These are phyloP conservation scores for Spatula clypeata DNA, from an alignment of 2,797 vertebrate species.

Conservation along the genomic window DNA sequence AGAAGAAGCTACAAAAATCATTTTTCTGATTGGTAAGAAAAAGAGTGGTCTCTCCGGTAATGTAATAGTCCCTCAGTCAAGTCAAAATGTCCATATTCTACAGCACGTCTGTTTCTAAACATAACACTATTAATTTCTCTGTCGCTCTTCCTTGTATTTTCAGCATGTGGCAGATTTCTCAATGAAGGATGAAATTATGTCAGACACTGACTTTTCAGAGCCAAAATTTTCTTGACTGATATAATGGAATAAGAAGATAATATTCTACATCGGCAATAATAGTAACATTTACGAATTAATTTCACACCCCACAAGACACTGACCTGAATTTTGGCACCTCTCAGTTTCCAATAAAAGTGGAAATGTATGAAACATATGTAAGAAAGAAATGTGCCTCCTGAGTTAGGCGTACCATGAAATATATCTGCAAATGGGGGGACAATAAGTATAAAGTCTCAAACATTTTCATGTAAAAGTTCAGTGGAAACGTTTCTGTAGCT, in stretches of 20 bases:
- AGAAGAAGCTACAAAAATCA: background rate
- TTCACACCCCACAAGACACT: background rate
- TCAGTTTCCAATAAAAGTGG: background rate
- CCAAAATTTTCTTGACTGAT: slow-evolving; percentile 11
- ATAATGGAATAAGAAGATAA: background rate
- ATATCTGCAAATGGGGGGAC: background rate
- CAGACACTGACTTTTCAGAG: slow-evolving; percentile 16
- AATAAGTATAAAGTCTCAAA: background rate
- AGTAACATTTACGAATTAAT: slow-evolving; percentile 18
- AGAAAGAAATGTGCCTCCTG: background rate
- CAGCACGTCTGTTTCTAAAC: slow-evolving; percentile 25
- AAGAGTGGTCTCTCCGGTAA: background rate
- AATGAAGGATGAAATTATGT: slow-evolving; percentile 35
- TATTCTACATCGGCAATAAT: background rate
- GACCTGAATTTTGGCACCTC: slow-evolving; percentile 41
- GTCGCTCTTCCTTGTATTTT: slow-evolving; percentile 8
- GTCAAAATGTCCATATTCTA: background rate
- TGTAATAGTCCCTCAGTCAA: background rate
- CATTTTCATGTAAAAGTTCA: background rate
- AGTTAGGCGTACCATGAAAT: background rate
- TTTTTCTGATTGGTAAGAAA: background rate
- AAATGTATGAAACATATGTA: background rate
- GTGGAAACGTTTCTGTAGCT: background rate
- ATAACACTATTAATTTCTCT: background rate
- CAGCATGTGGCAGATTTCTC: background rate